A percentile compares a stretch with the other conserved stretches of the same genome.
phyloP scores from a whole-genome alignment of 1,140 invertebrate genomes.

The Goniozus legneri region DNA sequence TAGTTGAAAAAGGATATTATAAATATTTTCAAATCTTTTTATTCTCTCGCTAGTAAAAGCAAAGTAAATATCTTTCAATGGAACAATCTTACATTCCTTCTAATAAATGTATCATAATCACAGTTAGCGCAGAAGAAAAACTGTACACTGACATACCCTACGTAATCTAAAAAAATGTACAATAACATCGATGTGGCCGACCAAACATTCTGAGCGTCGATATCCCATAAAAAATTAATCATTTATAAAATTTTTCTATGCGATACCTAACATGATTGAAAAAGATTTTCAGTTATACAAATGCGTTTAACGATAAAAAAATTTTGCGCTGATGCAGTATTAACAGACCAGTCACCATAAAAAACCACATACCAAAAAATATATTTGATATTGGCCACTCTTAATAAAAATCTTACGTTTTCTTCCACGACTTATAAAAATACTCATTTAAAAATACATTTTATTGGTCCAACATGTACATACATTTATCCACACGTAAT shows the following conservation, averaged over 20 bases:
- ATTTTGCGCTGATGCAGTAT: constrained; percentile 12
- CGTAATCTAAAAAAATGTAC: constrained; percentile 36
- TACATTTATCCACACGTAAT: constrained; percentile 12
- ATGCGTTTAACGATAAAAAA: constrained; percentile 18
- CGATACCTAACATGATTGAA: constrained; percentile 17
- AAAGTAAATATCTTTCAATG: constrained; percentile 1
- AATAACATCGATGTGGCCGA: constrained; percentile 34
- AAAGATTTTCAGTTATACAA: constrained; percentile 17
- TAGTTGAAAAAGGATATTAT: not conserved
- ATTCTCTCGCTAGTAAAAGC: not conserved
- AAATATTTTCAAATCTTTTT: not conserved
- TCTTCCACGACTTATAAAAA: constrained; percentile 17
- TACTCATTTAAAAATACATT: constrained; percentile 16
- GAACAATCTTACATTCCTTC: not conserved
- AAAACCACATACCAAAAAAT: constrained; percentile 18
- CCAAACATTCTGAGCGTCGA: constrained; percentile 26
- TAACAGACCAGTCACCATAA: constrained; percentile 33
- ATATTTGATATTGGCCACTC: constrained; percentile 14
- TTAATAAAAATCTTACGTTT: constrained; percentile 17
- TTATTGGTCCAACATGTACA: constrained; percentile 12
- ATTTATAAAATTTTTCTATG: constrained; percentile 19
- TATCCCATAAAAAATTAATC: constrained; percentile 25
- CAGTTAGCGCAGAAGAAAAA: constrained; percentile 17
- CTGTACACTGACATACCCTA: constrained; percentile 18
- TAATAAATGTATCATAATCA: constrained; percentile 15